Percentiles rank a stretch among this genome's conserved stretches.
Conservation (phyloP, 2,113 vertebrate species). For the Neoarius graeffei region DNA sequence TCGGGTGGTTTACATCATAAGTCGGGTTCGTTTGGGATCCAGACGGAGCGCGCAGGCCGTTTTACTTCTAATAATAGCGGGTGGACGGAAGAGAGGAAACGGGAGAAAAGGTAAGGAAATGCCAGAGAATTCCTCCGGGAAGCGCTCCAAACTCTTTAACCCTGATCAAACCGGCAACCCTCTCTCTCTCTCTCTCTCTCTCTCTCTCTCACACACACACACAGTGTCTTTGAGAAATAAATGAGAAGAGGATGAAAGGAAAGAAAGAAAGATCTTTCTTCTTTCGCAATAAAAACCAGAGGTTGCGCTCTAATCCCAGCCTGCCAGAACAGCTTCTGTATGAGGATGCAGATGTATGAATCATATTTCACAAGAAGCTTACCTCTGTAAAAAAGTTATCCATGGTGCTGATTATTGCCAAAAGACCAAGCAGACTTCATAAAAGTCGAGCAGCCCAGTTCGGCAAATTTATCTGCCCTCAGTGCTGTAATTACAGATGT, state of each 20-base stretch:
- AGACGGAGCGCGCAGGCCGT: background rate
- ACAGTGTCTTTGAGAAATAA: background rate
- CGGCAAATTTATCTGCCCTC: conserved; percentile 53
- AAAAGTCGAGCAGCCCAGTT: conserved; percentile 49
- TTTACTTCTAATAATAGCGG: conserved; percentile 61
- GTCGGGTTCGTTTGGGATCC: background rate
- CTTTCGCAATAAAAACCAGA: background rate
- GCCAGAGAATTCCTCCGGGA: conserved; percentile 67
- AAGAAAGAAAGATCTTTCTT: background rate
- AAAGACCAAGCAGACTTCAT: conserved; percentile 53
- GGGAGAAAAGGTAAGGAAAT: conserved; percentile 73
- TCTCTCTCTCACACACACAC: background rate
- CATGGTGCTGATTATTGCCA: conserved; percentile 71
- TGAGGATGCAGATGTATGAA: background rate
- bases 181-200: background rate
- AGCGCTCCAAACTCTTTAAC: conserved; percentile 45
- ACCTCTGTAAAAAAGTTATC: conserved; percentile 87
- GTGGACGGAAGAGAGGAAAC: conserved; percentile 68
- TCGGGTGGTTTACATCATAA: background rate
- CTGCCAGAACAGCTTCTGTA: conserved; percentile 1
- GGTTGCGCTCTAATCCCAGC: background rate
- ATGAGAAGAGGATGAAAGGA: background rate
- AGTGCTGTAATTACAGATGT: conserved; percentile 11
- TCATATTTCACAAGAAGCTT: conserved; percentile 53
- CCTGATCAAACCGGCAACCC: conserved; percentile 4